phyloP scores from a whole-genome alignment of 2,113 vertebrate species.

The Scatophagus argus region DNA sequence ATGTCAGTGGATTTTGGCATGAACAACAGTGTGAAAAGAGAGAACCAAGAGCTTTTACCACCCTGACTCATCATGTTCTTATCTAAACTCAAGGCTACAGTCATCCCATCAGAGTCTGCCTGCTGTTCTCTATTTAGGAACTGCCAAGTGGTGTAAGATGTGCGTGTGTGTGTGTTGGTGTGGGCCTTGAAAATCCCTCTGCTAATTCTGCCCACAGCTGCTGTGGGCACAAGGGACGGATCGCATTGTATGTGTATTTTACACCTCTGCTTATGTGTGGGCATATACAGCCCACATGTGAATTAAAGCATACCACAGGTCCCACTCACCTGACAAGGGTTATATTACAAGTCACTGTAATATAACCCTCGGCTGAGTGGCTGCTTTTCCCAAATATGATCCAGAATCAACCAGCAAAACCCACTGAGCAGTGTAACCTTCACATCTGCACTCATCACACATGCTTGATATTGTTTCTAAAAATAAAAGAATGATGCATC shows the following conservation, averaged over 20 bases:
- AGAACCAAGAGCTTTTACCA: constrained; percentile 37
- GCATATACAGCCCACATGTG: not conserved
- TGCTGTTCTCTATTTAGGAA: constrained; percentile 64
- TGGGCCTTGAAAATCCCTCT: constrained; percentile 62
- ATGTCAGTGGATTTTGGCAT: not conserved
- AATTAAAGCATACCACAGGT: constrained; percentile 10
- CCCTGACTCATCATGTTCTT: constrained; percentile 59
- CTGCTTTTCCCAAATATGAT: not conserved
- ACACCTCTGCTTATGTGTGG: constrained; percentile 10
- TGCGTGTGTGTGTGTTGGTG: constrained; percentile 2
- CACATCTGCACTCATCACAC: not conserved
- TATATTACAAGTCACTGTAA: not conserved
- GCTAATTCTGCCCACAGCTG: constrained; percentile 74
- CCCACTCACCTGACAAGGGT: not conserved
- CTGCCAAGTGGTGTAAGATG: constrained; percentile 34
- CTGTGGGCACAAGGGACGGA: constrained; percentile 68
- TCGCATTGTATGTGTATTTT: constrained; percentile 2
- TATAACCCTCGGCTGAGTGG: not conserved
- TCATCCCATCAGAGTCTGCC: constrained; percentile 31
- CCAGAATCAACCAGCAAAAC: not conserved
- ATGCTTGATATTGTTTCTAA: not conserved
- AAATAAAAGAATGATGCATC: not conserved
- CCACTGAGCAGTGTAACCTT: not conserved
- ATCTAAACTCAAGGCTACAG: constrained; percentile 59
- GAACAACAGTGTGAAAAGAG: constrained; percentile 7